Evolutionary conservation across 2,888 invertebrate genomes (phyloP).

Genomic region (Folsomia candida): DNA sequence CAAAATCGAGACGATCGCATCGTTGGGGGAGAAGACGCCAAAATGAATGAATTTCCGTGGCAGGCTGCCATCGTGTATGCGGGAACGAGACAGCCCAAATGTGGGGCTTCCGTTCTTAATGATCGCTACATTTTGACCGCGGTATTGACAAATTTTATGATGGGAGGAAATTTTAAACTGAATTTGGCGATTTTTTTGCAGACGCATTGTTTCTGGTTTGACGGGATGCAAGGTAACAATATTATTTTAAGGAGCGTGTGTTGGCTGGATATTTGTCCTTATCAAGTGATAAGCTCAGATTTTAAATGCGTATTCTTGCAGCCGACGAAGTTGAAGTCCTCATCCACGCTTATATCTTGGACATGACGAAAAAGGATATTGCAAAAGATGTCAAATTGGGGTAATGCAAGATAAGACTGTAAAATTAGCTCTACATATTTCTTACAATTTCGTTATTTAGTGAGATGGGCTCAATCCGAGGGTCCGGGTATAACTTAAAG

Average conservation of each 20-base stretch:
- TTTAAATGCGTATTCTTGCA: too few species aligned
- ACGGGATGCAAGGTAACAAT: constrained; percentile 14
- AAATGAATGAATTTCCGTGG: constrained; percentile 46
- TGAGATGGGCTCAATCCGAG: constrained; percentile 38
- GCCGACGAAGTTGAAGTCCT: constrained; percentile 32
- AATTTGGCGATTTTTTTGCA: neutral
- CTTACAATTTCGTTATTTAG: constrained; percentile 23
- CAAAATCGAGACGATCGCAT: constrained; percentile 41
- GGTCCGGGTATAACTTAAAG: constrained; percentile 32
- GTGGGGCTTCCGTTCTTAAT: constrained; percentile 19
- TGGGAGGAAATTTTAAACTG: neutral
- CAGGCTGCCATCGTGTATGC: constrained; percentile 37
- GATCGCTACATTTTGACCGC: constrained; percentile 19
- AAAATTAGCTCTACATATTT: neutral
- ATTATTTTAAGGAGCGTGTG: too few species aligned
- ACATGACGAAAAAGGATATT: constrained; percentile 26
- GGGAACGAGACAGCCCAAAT: constrained; percentile 30
- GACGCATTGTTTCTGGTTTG: constrained; percentile 45
- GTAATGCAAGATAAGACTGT: neutral
- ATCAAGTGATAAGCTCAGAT: too few species aligned
- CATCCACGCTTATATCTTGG: constrained; percentile 33
- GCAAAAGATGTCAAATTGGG: constrained; percentile 24
- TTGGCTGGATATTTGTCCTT: too few species aligned
- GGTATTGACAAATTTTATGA: constrained; percentile 2
- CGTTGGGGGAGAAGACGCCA: constrained; percentile 42